Base-by-base conservation (phyloP, 64 coral and sea anemone genomes). In the Anthopleura sola region DNA sequence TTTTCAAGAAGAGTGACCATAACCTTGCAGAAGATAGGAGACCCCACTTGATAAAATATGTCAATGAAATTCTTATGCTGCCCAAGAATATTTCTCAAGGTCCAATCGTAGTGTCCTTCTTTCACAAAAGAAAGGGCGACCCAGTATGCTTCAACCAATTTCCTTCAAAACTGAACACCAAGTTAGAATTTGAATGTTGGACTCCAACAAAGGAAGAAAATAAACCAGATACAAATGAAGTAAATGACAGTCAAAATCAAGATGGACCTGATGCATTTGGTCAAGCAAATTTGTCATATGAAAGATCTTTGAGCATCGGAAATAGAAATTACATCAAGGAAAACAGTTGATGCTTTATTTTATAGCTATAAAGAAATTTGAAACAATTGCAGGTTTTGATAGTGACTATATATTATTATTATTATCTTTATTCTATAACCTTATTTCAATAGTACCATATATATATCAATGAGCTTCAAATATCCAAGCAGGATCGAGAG, bases 1-100 rank as follows among this genome's bases (percentile, higher is more conserved):
- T 97, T 38, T 88, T 97, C 32, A 90, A 66, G 21, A 93, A 90
- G 91, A 92, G 68, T 88, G 94, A 97, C 34, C 49, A 87, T 68
- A 46, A 78, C 16, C 81, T 93, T 66, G 94, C 94, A 58, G 85
- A 90, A 24, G 88, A 90, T 40, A 66, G 94, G 46, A 89, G 18
- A 53, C 91, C 94, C 47, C 50, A 36, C 3, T 84, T 97, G 51
- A 78, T 88, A 54, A 82, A 90, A 85, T 97, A 97, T 38, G 19
- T 90, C 26, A 86, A 93, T 39, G 69, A 85, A 5, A 53, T 97
- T 49, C 24, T 97, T 23, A 80, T 86, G 36, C 81, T 93, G 29
- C 88, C 87, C 49, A 49, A 54, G 31, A 86, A 85, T 6, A 93
- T 97, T 49, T 97, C 91, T 14, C 87, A 82, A 69, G 82, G 87